Base-by-base conservation (phyloP, 2,797 vertebrate species). In the Alca torda region DNA sequence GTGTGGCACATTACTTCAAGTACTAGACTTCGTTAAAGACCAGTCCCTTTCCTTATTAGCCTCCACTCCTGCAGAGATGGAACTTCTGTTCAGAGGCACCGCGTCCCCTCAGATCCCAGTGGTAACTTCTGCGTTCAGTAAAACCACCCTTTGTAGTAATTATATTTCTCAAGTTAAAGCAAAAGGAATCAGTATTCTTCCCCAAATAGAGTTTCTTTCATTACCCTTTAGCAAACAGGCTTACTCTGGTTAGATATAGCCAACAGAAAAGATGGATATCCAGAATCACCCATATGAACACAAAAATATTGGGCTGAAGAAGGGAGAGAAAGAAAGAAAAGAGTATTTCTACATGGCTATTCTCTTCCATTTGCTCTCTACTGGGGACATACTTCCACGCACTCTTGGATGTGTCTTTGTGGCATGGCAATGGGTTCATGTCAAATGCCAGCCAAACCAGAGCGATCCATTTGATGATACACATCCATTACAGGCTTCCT, bases 81-180 rank as follows among this genome's bases (percentile, higher is more conserved):
- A 88, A 83, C 64, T 89, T 72, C 85, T 88, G 56, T 77, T 97
- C 93, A 60, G 72, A 93, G 68, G 35, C 75, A 75, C 53, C 5
- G 4, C 6, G 2, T 86, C 84, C 94, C 83, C 68, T 68, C 41
- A 81, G 69, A 64, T 86, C 72, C 82, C 89, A 53, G 60, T 46
- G 76, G 72, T 23, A 83, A 85, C n/a, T 64, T 53, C 75, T 30
- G 21, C 4, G 0, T 35, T 84, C 74, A 57, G 25, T 57, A 64
- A 84, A 88, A 75, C 7, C 26, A 45, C 19, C 48, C 53, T 95
- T 87, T 77, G 23, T 28, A 61, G 45, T 41, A 65, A 90, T 60
- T 78, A 39, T n/a, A 16, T 73, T 81, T 93, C 50, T 69, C 51
- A 50, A 74, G 31, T 28, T 24, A 72, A 84, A 80, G 57, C 30